phyloP scores from a whole-genome alignment of 2,113 vertebrate species.

The Carassius carassius region DNA sequence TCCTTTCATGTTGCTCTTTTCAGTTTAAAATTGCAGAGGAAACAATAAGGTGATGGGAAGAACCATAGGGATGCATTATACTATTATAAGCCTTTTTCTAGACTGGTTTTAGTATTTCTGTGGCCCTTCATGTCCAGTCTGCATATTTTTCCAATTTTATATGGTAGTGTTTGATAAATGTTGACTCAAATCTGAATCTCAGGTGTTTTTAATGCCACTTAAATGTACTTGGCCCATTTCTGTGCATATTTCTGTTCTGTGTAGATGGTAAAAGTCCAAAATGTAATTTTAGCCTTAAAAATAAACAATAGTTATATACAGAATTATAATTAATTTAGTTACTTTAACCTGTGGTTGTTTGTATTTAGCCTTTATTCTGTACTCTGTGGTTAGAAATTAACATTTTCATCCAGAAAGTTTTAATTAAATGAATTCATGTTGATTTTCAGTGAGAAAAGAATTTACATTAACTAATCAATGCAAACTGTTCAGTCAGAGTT shows the following conservation, averaged over 20 bases:
- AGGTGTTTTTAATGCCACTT: neutral
- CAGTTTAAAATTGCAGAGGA: conserved; percentile 23
- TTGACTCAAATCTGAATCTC: neutral
- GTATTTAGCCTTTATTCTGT: neutral
- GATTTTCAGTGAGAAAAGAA: neutral
- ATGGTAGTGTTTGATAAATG: neutral
- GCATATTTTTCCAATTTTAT: neutral
- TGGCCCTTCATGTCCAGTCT: neutral
- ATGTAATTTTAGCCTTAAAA: neutral
- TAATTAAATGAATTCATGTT: neutral
- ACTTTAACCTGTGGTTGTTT: neutral
- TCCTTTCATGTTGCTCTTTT: conserved; percentile 20
- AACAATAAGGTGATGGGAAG: neutral
- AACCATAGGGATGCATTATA: neutral
- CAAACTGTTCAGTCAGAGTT: neutral
- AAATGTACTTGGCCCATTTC: neutral
- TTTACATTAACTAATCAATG: neutral
- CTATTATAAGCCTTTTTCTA: neutral
- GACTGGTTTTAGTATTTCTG: neutral
- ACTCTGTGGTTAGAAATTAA: neutral
- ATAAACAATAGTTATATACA: neutral
- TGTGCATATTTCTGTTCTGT: neutral
- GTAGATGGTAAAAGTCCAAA: neutral
- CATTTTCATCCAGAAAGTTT: neutral
- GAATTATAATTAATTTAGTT: neutral